These are phyloP conservation scores for Linyphia triangularis DNA, from an alignment of 2,888 invertebrate genomes.

Conservation along the genomic window DNA sequence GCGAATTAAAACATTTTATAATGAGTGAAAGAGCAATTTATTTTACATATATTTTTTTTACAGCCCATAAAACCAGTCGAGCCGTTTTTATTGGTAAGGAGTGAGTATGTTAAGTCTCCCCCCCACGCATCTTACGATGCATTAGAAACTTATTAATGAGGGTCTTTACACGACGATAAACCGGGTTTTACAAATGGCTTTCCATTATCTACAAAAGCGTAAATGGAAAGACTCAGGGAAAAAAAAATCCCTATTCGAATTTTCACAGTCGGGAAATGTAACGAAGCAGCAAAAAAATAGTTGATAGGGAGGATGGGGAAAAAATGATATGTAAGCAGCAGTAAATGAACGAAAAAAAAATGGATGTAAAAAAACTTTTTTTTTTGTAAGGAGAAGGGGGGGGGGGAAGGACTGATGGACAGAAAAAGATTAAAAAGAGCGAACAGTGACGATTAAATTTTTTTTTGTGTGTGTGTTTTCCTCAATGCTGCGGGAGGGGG, in stretches of 20 bases:
- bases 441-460: conserved; percentile 72
- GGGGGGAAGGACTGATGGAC: conserved; percentile 65
- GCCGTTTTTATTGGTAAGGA: conserved; percentile 16
- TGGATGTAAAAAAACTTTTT: conserved; percentile 37
- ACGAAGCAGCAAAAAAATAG: not conserved
- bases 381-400: too few species aligned
- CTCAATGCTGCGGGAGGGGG: conserved; percentile 9
- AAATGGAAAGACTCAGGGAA: conserved; percentile 8
- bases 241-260: conserved; percentile 44
- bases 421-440: conserved; percentile 72
- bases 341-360: conserved; percentile 49
- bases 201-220: conserved; percentile 61
- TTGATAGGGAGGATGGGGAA: conserved; percentile 6
- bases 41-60: conserved; percentile 32
- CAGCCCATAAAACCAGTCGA: conserved; percentile 38
- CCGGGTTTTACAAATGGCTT: conserved; percentile 73
- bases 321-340: conserved; percentile 42
- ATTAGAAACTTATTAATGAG: conserved; percentile 71
- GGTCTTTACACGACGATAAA: conserved; percentile 73
- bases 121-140: not conserved
- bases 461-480: conserved; percentile 55
- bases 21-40: conserved; percentile 59
- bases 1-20: conserved; percentile 64
- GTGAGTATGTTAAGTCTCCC: conserved; percentile 4
- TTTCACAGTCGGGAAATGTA: conserved; percentile 14